Conservation (phyloP, 2,113 vertebrate species). For the Dolichotis patagonum region DNA sequence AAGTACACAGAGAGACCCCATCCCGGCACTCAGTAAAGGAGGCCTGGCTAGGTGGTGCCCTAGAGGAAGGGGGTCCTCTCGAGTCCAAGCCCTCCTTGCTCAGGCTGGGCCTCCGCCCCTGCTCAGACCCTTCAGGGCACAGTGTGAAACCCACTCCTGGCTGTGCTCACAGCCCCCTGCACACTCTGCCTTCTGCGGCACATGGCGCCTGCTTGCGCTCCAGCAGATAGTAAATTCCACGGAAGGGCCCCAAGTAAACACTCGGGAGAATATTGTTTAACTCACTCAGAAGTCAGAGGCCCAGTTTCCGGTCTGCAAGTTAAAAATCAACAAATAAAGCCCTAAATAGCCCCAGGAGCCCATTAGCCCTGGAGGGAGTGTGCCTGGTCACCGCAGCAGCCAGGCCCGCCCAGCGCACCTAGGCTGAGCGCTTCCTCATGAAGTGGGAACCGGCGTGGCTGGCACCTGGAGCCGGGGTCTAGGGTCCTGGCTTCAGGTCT, state of each 20-base stretch:
- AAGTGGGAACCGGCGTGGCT: neutral
- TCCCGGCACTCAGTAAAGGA: neutral
- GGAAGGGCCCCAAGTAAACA: neutral
- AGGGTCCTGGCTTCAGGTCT: neutral
- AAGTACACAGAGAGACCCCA: neutral
- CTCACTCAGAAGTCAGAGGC: conserved; percentile 40
- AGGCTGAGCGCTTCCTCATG: neutral
- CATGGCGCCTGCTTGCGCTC: neutral
- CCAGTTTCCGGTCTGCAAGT: conserved; percentile 11
- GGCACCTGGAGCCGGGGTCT: neutral
- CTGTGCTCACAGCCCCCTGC: neutral
- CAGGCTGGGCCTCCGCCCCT: neutral
- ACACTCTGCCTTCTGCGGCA: accelerated
- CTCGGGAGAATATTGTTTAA: neutral
- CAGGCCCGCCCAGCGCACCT: accelerated
- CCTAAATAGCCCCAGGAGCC: neutral
- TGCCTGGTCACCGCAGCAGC: neutral
- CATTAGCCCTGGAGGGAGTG: neutral
- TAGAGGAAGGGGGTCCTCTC: neutral
- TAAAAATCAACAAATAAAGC: neutral
- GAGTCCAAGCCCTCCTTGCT: neutral
- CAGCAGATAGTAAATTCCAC: neutral
- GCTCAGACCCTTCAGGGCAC: neutral
- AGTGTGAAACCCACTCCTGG: conserved; percentile 4
- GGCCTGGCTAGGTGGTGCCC: neutral